phyloP scores from a whole-genome alignment of 2,888 invertebrate genomes.

The Amphipoea oculea region DNA sequence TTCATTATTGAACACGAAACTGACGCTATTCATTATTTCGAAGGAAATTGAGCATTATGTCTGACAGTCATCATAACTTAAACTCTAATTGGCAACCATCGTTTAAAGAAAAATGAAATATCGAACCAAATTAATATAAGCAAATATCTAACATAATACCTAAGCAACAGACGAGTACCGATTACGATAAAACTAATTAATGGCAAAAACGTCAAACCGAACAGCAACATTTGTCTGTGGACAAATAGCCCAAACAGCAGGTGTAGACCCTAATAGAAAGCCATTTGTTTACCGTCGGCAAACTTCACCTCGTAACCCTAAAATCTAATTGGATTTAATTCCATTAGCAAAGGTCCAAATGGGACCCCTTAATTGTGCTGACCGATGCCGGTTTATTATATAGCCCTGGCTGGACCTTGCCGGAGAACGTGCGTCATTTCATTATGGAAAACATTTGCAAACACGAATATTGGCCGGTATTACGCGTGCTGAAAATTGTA shows the following conservation, averaged over 20 bases:
- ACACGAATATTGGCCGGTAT: constrained; percentile 60
- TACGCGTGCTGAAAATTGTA: constrained; percentile 42
- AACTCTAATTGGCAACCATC: not conserved
- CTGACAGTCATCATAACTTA: not conserved
- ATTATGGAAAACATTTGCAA: constrained; percentile 76
- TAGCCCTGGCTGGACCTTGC: constrained; percentile 71
- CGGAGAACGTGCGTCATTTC: constrained; percentile 73
- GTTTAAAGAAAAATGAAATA: not conserved
- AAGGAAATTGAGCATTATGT: not conserved
- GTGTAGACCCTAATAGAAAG: constrained; percentile 83
- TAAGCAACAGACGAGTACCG: constrained; percentile 57
- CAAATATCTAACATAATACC: constrained; percentile 32
- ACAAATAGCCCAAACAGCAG: constrained; percentile 83
- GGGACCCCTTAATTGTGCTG: constrained; percentile 88
- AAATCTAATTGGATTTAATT: constrained; percentile 91
- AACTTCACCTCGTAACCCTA: constrained; percentile 90
- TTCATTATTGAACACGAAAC: constrained; percentile 8
- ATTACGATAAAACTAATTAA: constrained; percentile 73
- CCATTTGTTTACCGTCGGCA: constrained; percentile 88
- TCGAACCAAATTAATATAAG: constrained; percentile 17
- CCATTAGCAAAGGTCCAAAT: constrained; percentile 90
- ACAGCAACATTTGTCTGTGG: constrained; percentile 79
- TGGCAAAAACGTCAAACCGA: constrained; percentile 75
- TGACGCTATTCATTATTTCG: not conserved
- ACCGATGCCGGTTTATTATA: constrained; percentile 86